Conservation (phyloP, 2,797 vertebrate species). For the Acridotheres tristis region DNA sequence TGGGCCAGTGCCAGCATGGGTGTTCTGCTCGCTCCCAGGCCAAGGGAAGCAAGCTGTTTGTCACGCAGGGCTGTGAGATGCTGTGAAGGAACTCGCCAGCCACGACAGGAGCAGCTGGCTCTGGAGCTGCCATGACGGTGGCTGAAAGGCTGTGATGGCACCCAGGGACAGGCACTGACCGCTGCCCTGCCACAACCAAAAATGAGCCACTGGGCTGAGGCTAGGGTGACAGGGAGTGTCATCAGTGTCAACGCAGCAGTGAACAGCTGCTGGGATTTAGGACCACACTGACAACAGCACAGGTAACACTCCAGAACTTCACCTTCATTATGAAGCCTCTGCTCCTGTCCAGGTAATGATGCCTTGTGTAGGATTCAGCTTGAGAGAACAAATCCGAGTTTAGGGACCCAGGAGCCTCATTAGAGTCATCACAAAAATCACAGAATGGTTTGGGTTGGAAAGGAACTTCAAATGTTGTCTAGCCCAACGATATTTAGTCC, state of each 20-base stretch:
- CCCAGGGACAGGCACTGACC: rapidly evolving
- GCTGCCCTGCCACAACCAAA: background rate
- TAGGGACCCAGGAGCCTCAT: background rate
- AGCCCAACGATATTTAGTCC: background rate
- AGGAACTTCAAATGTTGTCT: background rate
- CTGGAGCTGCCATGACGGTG: rapidly evolving
- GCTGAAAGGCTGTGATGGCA: background rate
- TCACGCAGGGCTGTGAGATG: background rate
- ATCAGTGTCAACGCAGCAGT: rapidly evolving
- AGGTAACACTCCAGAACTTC: background rate
- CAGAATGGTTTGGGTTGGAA: background rate
- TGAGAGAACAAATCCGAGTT: background rate
- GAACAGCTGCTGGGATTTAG: background rate
- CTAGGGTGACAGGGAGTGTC: background rate
- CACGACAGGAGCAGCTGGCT: background rate
- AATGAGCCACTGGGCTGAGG: rapidly evolving
- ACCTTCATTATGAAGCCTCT: background rate
- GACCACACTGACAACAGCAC: background rate
- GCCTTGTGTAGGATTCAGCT: background rate
- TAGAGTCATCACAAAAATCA: background rate
- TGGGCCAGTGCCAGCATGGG: rapidly evolving
- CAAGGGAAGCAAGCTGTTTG: background rate
- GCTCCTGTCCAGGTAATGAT: background rate
- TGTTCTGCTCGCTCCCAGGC: background rate
- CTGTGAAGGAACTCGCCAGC: background rate